Base-by-base conservation (phyloP, 2,797 vertebrate species). In the Mycteria americana region DNA sequence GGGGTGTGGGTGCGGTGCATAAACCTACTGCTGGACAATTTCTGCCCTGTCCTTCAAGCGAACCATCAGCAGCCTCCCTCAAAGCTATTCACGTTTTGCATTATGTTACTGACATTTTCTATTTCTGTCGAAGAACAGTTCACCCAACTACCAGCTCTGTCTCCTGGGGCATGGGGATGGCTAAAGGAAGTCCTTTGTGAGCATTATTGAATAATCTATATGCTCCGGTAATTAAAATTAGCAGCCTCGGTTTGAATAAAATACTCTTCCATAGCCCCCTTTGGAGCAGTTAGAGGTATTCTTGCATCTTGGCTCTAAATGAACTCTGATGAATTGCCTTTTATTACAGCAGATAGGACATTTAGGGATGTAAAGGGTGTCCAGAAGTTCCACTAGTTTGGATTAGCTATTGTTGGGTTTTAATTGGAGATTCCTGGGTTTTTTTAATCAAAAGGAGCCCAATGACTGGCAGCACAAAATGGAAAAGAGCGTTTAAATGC, bases 231-330 rank as follows among this genome's bases (percentile, higher is more conserved):
- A 97, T 97, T 96, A 96, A 96, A 97, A 95, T 76, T 62, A 85
- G 96, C 91, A 77, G 81, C 94, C 93, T 89, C 56, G 45, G 65
- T 81, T 96, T 95, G 85, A 95, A 64, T 94, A 85, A 95, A 96
- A 94, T 76, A 53, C 86, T 95, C 94, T 92, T 96, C 91, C 82
- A 77, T 77, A 46, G 92, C 75, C 85, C 96, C 85, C 95, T 84
- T 96, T 75, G 88, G 96, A 89, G 93, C 72, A 93, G 78, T 97
- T 97, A 90, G 88, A 96, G 92, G 92, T 94, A 69, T 92, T 97
- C 92, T 85, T 96, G 85, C 89, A 84, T 83, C 95, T 95, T 53
- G 8, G 76, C n/a, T 91, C 51, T 74, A 87, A 94, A 91, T 72
- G 94, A 95, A 85, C 83, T 94, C 95, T 85, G 88, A 94, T 96